Evolutionary conservation across 2,888 invertebrate genomes (phyloP), one percentile per base, ranked within the genome.

Genomic region (Eurytoma adleriae): DNA sequence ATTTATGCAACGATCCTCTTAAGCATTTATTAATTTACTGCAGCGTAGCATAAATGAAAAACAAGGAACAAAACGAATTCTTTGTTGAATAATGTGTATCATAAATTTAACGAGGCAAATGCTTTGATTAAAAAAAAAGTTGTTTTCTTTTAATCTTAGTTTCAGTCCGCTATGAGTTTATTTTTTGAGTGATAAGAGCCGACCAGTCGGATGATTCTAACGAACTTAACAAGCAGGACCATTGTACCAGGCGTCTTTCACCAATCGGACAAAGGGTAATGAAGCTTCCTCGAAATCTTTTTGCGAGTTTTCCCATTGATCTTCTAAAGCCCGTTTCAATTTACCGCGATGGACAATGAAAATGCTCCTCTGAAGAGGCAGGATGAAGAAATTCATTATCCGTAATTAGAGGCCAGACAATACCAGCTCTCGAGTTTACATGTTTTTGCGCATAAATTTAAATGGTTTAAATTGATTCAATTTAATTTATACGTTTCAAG

Each of bases 191-290:
- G 27, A 62, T 30, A 24, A 69, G 12, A 70, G 18, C 50, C 50
- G 69, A n/a, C 30, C 12, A n/a, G 48, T 40, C 52, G 54, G 52
- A 75, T 69, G 54, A 27, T 14, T 62, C 56, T 70, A 73, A 73
- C 68, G 64, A 80, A 70, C 50, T 76, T 76, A 80, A 80, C 76
- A 72, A 80, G 71, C 69, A 13, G 62, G 20, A 50, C 24, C 20
- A 57, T 79, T n/a, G 24, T 52, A 67, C 13, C 48, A 12, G 3
- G 62, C 24, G 10, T 57, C 70, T 57, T 61, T 76, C 52, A 24
- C 59, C 67, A 72, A 72, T 73, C 62, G 68, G 12, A 77, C 80
- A 77, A 77, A 64, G 77, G 77, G 48, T 77, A 80, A 77, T 64
- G 79, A 79, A 77, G 68, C 61, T 30, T 40, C 50, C 3, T 14